Evolutionary conservation across 2,113 vertebrate species (phyloP).

Genomic region (Peromyscus californicus): DNA sequence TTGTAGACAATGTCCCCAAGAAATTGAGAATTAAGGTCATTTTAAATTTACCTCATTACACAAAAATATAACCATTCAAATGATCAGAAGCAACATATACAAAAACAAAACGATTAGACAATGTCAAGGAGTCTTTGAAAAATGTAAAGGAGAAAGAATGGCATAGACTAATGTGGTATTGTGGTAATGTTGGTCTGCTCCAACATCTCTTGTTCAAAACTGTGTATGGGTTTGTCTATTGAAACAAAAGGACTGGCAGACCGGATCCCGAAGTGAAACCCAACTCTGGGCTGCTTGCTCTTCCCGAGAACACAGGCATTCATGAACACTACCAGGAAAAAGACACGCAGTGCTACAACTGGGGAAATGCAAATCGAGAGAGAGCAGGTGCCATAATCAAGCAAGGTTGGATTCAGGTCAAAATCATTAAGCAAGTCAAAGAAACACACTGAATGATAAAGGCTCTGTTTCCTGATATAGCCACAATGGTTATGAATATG

Average conservation of each 20-base stretch:
- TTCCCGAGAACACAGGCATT: neutral
- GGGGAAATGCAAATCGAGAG: constrained; percentile 55
- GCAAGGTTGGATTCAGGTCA: constrained; percentile 62
- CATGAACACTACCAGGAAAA: constrained; percentile 36
- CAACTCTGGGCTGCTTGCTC: constrained; percentile 22
- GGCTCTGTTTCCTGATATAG: constrained; percentile 33
- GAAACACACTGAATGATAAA: constrained; percentile 62
- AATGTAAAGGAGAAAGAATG: constrained; percentile 13
- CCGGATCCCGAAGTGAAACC: constrained; percentile 33
- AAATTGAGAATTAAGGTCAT: neutral
- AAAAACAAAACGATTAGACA: constrained; percentile 5
- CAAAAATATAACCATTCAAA: constrained; percentile 18
- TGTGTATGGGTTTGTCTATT: constrained; percentile 35
- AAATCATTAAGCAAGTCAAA: constrained; percentile 68
- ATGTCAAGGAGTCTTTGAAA: neutral
- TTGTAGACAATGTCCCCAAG: neutral
- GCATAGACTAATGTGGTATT: neutral
- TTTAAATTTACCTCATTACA: constrained; percentile 13
- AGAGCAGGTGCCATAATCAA: constrained; percentile 66
- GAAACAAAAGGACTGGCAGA: constrained; percentile 34
- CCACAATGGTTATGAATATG: constrained; percentile 8
- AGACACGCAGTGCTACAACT: neutral
- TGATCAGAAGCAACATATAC: constrained; percentile 3
- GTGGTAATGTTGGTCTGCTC: too few relatives aligned
- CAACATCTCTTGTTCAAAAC: constrained; percentile 17